These are phyloP conservation scores for Uromys caudimaculatus DNA, from an alignment of 2,797 vertebrate species.

Conservation along the genomic window DNA sequence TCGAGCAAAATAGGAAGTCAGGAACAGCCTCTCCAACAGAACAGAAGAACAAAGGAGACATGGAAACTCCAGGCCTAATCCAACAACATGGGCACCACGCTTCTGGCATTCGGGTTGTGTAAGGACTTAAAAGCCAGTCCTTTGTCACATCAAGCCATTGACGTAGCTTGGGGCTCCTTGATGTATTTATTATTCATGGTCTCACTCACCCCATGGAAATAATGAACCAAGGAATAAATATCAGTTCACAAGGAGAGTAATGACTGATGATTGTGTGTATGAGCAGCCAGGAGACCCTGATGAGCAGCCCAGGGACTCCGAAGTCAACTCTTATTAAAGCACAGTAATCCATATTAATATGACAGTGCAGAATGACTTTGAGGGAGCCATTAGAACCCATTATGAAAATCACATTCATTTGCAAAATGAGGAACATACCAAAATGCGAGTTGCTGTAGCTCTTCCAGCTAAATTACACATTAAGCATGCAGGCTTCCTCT, in stretches of 20 bases:
- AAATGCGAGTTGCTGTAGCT: slow-evolving; percentile 73
- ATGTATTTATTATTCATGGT: slow-evolving; percentile 64
- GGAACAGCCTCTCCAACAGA: slow-evolving; percentile 40
- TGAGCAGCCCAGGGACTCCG: slow-evolving; percentile 30
- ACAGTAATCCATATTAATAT: slow-evolving; percentile 57
- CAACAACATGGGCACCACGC: not conserved
- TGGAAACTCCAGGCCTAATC: slow-evolving; percentile 17
- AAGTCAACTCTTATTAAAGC: slow-evolving; percentile 74
- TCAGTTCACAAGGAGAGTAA: slow-evolving; percentile 63
- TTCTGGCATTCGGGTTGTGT: slow-evolving; percentile 20
- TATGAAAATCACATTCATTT: slow-evolving; percentile 81
- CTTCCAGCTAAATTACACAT: slow-evolving; percentile 80
- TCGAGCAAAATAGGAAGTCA: not conserved
- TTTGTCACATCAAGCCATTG: slow-evolving; percentile 56
- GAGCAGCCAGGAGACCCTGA: slow-evolving; percentile 41
- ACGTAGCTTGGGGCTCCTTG: not conserved
- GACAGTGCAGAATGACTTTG: slow-evolving; percentile 71
- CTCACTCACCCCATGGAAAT: slow-evolving; percentile 53
- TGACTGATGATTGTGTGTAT: slow-evolving; percentile 25
- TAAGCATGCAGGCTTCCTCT: slow-evolving; percentile 78
- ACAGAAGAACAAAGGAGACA: not conserved
- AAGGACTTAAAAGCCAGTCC: slow-evolving; percentile 56
- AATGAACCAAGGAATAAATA: slow-evolving; percentile 54
- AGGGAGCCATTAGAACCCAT: slow-evolving; percentile 75
- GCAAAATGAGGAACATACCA: slow-evolving; percentile 80